Evolutionary conservation across 2,113 vertebrate genomes (phyloP).

Genomic region (Oreochromis aureus): DNA sequence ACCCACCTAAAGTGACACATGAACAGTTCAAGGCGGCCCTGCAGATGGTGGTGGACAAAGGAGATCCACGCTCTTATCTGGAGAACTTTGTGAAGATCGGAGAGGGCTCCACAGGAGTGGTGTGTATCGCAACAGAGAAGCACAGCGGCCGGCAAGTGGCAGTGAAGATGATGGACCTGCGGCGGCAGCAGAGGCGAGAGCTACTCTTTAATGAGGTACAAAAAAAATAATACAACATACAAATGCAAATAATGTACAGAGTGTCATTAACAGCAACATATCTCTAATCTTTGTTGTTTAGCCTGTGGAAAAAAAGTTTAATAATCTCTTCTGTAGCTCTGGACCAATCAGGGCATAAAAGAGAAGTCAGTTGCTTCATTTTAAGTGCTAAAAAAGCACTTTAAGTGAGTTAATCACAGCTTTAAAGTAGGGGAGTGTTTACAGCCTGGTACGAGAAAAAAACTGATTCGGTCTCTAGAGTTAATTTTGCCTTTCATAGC

Average conservation of each 20-base stretch:
- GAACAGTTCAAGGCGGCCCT: slow-evolving; percentile 97
- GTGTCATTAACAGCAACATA: not conserved
- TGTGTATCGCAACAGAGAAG: slow-evolving; percentile 93
- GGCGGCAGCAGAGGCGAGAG: slow-evolving; percentile 94
- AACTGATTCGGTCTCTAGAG: not conserved
- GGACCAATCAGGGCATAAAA: not conserved
- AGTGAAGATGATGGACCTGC: slow-evolving; percentile 98
- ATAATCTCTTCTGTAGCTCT: not conserved
- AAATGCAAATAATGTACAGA: not conserved
- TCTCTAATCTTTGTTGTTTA: not conserved
- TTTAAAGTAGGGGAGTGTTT: not conserved
- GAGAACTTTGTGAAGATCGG: slow-evolving; percentile 97
- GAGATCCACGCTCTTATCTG: slow-evolving; percentile 86
- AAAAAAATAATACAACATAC: not conserved
- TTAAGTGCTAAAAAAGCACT: not conserved
- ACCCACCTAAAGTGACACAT: slow-evolving; percentile 87
- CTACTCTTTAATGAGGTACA: slow-evolving; percentile 95
- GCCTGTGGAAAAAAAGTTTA: not conserved
- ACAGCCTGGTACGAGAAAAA: not conserved
- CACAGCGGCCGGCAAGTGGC: slow-evolving; percentile 93
- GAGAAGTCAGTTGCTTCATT: not conserved
- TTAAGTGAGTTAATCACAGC: not conserved
- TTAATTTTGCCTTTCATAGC: not conserved
- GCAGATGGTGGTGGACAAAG: slow-evolving; percentile 96
- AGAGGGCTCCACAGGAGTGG: slow-evolving; percentile 94